phyloP scores from a whole-genome alignment of 2,113 vertebrate species.

The Toxostoma redivivum region DNA sequence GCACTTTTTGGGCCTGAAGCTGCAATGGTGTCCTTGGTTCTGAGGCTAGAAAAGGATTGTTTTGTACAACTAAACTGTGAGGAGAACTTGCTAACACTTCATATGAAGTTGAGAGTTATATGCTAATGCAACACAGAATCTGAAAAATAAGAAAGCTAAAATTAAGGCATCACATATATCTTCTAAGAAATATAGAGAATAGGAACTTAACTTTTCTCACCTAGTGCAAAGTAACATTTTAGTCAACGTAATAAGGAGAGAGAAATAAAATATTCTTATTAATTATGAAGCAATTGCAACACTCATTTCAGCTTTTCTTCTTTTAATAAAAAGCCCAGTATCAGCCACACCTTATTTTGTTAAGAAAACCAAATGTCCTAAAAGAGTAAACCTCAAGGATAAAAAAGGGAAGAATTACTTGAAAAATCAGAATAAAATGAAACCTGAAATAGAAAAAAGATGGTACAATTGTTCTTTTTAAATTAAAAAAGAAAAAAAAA shows the following conservation, averaged over 20 bases:
- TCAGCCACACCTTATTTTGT: background rate
- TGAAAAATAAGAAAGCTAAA: too few species aligned
- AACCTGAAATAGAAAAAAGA: background rate
- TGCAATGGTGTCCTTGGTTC: too few species aligned
- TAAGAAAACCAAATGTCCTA: background rate
- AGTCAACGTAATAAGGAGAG: background rate
- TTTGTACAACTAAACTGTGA: too few species aligned
- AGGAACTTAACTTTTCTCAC: background rate
- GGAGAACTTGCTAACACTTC: too few species aligned
- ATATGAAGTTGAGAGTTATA: too few species aligned
- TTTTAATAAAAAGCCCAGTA: background rate
- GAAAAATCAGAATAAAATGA: background rate
- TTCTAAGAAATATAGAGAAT: background rate
- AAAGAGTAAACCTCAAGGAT: background rate
- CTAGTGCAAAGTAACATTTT: background rate
- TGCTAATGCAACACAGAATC: too few species aligned
- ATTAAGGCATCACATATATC: background rate
- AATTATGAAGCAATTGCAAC: background rate
- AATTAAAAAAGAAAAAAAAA: background rate
- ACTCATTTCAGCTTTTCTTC: fast-evolving
- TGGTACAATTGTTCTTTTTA: background rate
- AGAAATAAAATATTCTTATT: background rate
- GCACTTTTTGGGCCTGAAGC: too few species aligned
- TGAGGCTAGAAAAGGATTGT: too few species aligned
- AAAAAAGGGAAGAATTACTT: background rate